Evolutionary conservation across 2,888 invertebrate species (phyloP).

Genomic region (Parapristionchus giblindavisi): DNA sequence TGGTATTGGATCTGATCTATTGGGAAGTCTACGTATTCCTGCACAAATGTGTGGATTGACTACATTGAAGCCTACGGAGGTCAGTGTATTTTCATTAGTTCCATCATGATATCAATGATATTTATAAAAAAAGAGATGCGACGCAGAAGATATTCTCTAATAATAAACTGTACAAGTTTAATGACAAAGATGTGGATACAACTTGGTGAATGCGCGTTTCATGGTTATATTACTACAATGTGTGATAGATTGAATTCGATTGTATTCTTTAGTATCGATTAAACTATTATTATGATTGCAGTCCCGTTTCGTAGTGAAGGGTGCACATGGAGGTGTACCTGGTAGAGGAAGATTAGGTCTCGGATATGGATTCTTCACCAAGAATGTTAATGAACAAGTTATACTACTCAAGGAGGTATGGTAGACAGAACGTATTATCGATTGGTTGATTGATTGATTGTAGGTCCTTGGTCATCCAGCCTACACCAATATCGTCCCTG

Average conservation of each 20-base stretch:
- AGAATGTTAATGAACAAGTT: slow-evolving; percentile 61
- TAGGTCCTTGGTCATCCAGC: slow-evolving; percentile 44
- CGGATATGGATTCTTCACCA: slow-evolving; percentile 66
- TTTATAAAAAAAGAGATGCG: no score
- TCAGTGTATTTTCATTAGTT: background rate
- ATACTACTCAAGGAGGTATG: slow-evolving; percentile 43
- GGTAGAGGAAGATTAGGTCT: slow-evolving; percentile 62
- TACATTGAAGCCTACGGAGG: slow-evolving; percentile 71
- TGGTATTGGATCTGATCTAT: slow-evolving; percentile 73
- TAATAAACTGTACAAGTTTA: background rate
- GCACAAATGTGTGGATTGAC: slow-evolving; percentile 72
- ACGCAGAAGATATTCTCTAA: no score
- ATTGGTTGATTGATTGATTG: background rate
- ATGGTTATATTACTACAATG: no score
- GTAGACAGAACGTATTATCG: background rate
- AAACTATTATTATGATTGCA: slow-evolving; percentile 31
- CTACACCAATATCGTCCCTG: slow-evolving; percentile 47
- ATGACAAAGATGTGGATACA: no score
- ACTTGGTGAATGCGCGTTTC: no score
- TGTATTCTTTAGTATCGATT: no score
- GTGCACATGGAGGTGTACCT: slow-evolving; percentile 61
- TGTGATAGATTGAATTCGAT: no score
- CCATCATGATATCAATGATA: no score
- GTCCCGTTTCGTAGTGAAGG: slow-evolving; percentile 53
- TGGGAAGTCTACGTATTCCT: slow-evolving; percentile 73